Evolutionary conservation across 2,113 vertebrate species (phyloP).

Genomic region (Lasiurus borealis): DNA sequence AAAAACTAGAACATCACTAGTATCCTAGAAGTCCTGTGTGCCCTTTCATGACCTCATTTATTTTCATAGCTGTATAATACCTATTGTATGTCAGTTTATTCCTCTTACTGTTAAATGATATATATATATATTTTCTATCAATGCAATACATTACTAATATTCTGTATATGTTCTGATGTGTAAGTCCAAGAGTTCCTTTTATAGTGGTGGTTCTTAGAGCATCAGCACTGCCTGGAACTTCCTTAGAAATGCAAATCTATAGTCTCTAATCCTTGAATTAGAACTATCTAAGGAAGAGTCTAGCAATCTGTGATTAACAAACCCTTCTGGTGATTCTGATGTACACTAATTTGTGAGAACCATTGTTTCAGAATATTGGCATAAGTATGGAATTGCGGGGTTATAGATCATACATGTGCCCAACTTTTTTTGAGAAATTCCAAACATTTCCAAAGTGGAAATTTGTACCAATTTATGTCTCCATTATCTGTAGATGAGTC

Average conservation of each 20-base stretch:
- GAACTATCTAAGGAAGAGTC: background rate
- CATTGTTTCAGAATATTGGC: background rate
- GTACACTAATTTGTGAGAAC: background rate
- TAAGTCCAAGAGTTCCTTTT: background rate
- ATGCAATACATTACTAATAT: background rate
- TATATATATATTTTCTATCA: background rate
- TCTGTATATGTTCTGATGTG: background rate
- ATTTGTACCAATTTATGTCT: background rate
- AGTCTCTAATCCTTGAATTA: background rate
- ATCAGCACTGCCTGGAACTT: background rate
- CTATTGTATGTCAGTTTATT: background rate
- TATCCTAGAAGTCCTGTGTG: background rate
- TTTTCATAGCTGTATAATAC: background rate
- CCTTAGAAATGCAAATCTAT: background rate
- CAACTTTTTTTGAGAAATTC: conserved; percentile 10
- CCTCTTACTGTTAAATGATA: background rate
- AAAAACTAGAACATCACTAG: background rate
- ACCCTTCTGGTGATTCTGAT: background rate
- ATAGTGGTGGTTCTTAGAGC: background rate
- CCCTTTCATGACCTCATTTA: background rate
- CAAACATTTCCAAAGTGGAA: background rate
- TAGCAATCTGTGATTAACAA: background rate
- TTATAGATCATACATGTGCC: background rate
- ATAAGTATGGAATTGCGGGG: background rate
- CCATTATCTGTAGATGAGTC: background rate